Evolutionary conservation across 2,888 invertebrate genomes (phyloP).

Genomic region (Cantharis flavilabris): DNA sequence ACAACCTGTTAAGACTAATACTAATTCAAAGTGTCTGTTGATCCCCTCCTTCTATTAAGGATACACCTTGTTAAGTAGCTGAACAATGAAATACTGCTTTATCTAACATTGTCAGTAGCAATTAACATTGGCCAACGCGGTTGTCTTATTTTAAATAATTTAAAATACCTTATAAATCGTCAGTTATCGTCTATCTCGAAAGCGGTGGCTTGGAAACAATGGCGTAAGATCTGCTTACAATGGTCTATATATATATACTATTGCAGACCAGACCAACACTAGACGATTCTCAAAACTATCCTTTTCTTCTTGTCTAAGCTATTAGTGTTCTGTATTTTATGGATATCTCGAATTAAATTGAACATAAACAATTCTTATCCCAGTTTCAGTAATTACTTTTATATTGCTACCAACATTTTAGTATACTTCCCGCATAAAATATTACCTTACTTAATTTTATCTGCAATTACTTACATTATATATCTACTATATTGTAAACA

Average conservation of each 20-base stretch:
- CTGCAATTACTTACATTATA: background rate
- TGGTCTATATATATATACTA: slow-evolving; percentile 41
- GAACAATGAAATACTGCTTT: slow-evolving; percentile 35
- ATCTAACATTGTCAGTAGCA: slow-evolving; percentile 40
- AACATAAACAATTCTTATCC: slow-evolving; percentile 21
- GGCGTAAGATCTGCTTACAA: slow-evolving; percentile 47
- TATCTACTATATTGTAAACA: background rate
- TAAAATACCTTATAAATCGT: slow-evolving; percentile 48
- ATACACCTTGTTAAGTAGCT: slow-evolving; percentile 37
- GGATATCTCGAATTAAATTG: slow-evolving; percentile 12
- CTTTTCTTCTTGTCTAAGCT: slow-evolving; percentile 13
- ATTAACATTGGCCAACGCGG: slow-evolving; percentile 41
- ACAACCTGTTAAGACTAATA: slow-evolving; percentile 37
- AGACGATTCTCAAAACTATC: slow-evolving; percentile 30
- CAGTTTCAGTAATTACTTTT: slow-evolving; percentile 12
- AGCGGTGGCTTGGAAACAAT: slow-evolving; percentile 45
- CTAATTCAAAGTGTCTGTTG: slow-evolving; percentile 35
- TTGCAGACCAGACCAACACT: slow-evolving; percentile 34
- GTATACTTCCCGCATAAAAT: background rate
- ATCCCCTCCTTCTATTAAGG: slow-evolving; percentile 42
- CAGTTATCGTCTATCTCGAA: slow-evolving; percentile 44
- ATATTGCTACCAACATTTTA: background rate
- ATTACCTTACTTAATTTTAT: background rate
- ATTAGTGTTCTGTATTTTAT: slow-evolving; percentile 14
- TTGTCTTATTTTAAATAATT: slow-evolving; percentile 45